Conservation (phyloP, 2,797 vertebrate species). For the Tarsius wallacei region DNA sequence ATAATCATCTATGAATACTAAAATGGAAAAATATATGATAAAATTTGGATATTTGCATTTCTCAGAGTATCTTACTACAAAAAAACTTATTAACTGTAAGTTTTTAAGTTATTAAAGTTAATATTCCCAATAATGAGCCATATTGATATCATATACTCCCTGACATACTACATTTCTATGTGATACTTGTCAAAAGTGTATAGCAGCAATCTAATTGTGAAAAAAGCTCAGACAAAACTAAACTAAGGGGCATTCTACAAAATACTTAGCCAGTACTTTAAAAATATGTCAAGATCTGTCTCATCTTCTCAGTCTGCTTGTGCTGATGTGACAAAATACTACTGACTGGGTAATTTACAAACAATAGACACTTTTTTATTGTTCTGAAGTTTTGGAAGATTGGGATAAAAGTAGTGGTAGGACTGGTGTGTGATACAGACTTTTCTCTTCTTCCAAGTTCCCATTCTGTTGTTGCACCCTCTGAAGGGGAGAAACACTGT, state of each 20-base stretch:
- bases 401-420: too few species aligned
- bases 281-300: neutral
- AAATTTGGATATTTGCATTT: neutral
- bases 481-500: neutral
- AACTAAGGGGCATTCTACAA: neutral
- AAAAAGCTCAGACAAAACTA: neutral
- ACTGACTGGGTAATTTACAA: too few species aligned
- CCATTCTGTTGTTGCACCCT: too few species aligned
- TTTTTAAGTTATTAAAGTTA: neutral
- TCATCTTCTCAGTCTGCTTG: too few species aligned
- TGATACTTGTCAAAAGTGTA: neutral
- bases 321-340: neutral
- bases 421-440: too few species aligned
- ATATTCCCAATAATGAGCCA: neutral
- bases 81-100: neutral
- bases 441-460: too few species aligned
- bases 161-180: neutral
- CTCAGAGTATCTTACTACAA: neutral
- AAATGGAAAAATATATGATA: neutral
- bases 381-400: too few species aligned
- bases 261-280: neutral
- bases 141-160: neutral
- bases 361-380: too few species aligned
- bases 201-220: neutral
- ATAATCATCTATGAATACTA: neutral